Evolutionary conservation across 2,113 vertebrate species (phyloP).

Genomic region (Lethenteron camtschaticum): DNA sequence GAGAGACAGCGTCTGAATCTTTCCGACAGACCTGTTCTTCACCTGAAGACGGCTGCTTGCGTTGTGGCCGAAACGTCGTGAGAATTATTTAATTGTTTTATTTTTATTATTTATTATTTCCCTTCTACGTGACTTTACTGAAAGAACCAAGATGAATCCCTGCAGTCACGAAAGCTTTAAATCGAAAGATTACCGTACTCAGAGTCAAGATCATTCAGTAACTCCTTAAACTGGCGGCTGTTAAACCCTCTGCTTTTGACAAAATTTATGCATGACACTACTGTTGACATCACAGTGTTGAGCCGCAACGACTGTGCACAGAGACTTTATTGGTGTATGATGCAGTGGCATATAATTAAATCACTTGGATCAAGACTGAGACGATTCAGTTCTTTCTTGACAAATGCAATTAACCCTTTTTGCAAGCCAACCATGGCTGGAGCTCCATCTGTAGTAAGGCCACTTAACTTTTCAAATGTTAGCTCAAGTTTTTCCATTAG

Average conservation of each 20-base stretch:
- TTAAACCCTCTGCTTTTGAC: constrained; percentile 11
- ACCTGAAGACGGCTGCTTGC: too few relatives aligned
- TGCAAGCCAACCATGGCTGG: background rate
- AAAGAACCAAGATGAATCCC: too few relatives aligned
- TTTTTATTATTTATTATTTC: too few relatives aligned
- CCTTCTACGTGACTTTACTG: too few relatives aligned
- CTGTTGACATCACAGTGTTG: constrained; percentile 8
- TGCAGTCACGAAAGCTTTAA: too few relatives aligned
- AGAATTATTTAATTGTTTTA: too few relatives aligned
- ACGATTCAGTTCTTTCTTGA: constrained; percentile 12
- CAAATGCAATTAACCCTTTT: constrained; percentile 11
- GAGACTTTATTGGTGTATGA: constrained; percentile 14
- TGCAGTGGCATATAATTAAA: constrained; percentile 14
- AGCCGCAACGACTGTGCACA: constrained; percentile 11
- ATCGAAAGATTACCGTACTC: constrained; percentile 10
- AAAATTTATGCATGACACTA: constrained; percentile 11
- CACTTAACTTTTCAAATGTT: constrained; percentile 2
- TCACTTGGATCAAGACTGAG: constrained; percentile 11
- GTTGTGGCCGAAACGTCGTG: too few relatives aligned
- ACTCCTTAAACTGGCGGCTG: constrained; percentile 9
- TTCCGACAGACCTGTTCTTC: too few relatives aligned
- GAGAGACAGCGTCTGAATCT: too few relatives aligned
- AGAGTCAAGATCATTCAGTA: background rate
- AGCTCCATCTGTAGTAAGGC: background rate
- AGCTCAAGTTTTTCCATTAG: background rate